phyloP scores from a whole-genome alignment of 2,888 invertebrate species.

The Ischnura elegans region DNA sequence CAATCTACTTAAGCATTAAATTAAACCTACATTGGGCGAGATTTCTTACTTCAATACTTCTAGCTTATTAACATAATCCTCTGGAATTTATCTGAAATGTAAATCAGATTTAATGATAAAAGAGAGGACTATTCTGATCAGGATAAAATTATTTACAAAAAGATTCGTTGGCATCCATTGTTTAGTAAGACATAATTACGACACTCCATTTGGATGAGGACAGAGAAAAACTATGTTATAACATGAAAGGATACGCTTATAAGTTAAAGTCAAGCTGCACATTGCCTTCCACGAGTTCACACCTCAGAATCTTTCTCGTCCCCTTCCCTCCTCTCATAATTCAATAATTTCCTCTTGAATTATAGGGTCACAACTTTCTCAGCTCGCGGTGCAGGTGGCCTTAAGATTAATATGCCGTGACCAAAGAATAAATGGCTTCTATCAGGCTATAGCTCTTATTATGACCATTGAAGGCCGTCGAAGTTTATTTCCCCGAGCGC shows the following conservation, averaged over 20 bases:
- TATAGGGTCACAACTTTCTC: neutral
- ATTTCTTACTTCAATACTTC: too few relatives aligned
- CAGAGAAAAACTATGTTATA: too few relatives aligned
- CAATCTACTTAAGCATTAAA: too few relatives aligned
- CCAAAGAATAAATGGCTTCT: neutral
- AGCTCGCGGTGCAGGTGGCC: neutral
- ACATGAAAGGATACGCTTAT: neutral
- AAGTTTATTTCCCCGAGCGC: neutral
- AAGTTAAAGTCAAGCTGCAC: neutral
- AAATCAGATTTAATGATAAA: too few relatives aligned
- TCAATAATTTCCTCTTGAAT: neutral
- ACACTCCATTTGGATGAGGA: too few relatives aligned
- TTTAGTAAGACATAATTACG: too few relatives aligned
- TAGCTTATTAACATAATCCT: too few relatives aligned
- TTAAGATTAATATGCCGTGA: constrained; percentile 1
- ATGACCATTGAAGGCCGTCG: neutral
- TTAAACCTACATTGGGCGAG: too few relatives aligned
- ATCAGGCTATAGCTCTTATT: neutral
- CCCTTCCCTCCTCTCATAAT: neutral
- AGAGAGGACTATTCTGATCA: too few relatives aligned
- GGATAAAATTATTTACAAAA: too few relatives aligned
- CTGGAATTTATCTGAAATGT: too few relatives aligned
- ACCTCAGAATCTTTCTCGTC: neutral
- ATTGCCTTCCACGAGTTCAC: neutral
- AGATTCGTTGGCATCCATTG: too few relatives aligned